Percentiles rank a stretch among this genome's conserved stretches.
Conservation (phyloP, 2,113 vertebrate genomes). For the Choloepus hoffmanni region DNA sequence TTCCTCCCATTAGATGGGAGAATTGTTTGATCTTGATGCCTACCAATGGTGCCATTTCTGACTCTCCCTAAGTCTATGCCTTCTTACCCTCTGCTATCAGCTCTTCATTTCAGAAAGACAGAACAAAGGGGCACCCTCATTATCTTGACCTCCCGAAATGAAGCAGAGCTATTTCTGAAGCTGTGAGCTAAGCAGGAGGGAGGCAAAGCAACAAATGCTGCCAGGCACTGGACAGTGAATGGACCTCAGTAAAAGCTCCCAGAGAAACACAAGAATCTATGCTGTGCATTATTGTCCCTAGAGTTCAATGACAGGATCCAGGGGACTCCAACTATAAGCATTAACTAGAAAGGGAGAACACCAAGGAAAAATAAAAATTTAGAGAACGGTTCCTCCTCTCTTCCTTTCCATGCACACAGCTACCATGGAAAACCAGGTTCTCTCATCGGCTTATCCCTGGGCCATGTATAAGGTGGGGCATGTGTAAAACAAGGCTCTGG, state of each 20-base stretch:
- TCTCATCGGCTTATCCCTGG: neutral
- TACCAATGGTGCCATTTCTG: neutral
- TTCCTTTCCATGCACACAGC: neutral
- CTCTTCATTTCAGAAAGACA: conserved; percentile 29
- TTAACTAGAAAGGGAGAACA: neutral
- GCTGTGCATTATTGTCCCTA: neutral
- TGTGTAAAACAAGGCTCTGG: neutral
- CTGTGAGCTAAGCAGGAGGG: neutral
- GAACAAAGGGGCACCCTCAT: conserved; percentile 38
- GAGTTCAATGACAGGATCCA: neutral
- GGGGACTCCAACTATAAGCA: neutral
- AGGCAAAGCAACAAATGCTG: neutral
- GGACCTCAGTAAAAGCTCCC: neutral
- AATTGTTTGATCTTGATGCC: conserved; percentile 43
- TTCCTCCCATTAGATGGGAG: conserved; percentile 41
- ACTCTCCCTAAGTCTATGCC: neutral
- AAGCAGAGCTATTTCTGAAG: neutral
- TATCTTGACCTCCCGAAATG: neutral
- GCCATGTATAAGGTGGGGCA: neutral
- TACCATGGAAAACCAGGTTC: neutral
- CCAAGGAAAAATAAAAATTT: neutral
- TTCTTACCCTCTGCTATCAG: conserved; percentile 11
- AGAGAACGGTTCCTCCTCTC: neutral
- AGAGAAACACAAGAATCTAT: conserved; percentile 33
- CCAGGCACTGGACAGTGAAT: neutral